A percentile compares a stretch with the other conserved stretches of the same genome.
Conservation (phyloP, 2,113 vertebrate species). For the Nesogale talazaci region DNA sequence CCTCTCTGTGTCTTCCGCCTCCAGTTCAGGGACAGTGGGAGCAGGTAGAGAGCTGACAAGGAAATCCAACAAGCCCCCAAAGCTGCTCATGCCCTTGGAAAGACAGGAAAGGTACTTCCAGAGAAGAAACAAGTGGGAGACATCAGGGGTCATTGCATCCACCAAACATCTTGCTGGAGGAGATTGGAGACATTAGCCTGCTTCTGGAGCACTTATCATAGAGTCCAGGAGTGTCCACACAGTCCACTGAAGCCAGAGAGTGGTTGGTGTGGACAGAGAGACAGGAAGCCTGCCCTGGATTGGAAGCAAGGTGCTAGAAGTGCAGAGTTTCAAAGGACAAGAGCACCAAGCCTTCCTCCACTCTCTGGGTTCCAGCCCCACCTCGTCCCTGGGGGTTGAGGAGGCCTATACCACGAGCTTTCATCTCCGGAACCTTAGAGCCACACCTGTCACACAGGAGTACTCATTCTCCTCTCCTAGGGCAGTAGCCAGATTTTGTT, state of each 20-base stretch:
- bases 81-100: background rate
- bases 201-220: slow-evolving; percentile 78
- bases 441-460: background rate
- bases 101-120: slow-evolving; percentile 19
- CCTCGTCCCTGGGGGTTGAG: background rate
- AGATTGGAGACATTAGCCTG: slow-evolving; percentile 62
- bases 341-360: background rate
- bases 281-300: background rate
- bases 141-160: slow-evolving; percentile 52
- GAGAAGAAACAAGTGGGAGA: slow-evolving; percentile 48
- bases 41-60: background rate
- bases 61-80: background rate
- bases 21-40: background rate
- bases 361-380: background rate
- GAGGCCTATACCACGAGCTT: background rate
- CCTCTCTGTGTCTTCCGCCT: background rate
- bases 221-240: slow-evolving; percentile 79
- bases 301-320: background rate
- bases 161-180: slow-evolving; percentile 80
- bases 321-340: background rate
- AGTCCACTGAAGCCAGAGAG: slow-evolving; percentile 72
- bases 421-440: background rate
- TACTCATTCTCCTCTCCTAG: background rate
- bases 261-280: slow-evolving; percentile 48
- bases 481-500: too few species aligned